Evolutionary conservation across 2,113 vertebrate genomes (phyloP).

Genomic region (Brachyhypopomus occidentalis): DNA sequence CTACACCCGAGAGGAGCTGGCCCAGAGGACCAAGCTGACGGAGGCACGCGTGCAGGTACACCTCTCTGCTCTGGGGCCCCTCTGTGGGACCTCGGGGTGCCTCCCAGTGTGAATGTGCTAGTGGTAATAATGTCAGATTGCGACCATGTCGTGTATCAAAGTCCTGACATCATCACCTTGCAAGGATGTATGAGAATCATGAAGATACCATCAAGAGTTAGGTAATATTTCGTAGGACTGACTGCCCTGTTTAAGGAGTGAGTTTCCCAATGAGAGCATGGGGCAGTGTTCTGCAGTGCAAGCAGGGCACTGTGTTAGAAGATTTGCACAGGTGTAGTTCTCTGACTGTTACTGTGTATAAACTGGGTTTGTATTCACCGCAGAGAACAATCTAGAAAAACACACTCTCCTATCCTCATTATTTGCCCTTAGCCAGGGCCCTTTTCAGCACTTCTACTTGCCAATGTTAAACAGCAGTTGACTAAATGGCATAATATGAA

Average conservation of each 20-base stretch:
- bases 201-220: no score
- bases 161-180: neutral
- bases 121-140: neutral
- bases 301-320: conserved; percentile 22
- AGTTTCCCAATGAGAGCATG: conserved; percentile 25
- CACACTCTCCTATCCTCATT: neutral
- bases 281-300: conserved; percentile 37
- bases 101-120: neutral
- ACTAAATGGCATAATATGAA: neutral
- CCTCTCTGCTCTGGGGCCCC: neutral
- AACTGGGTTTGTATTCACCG: conserved; percentile 6
- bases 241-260: conserved; percentile 28
- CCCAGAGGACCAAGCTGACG: conserved; percentile 93
- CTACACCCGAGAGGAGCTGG: conserved; percentile 94
- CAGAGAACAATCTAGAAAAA: conserved; percentile 22
- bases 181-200: neutral
- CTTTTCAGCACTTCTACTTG: neutral
- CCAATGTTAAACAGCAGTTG: neutral
- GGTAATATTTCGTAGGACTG: neutral
- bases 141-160: neutral
- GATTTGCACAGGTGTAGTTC: conserved; percentile 11
- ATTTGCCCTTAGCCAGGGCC: neutral
- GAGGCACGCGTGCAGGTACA: conserved; percentile 93
- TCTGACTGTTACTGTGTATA: conserved; percentile 27
- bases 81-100: neutral